Evolutionary conservation across 2,113 vertebrate genomes (phyloP).

Genomic region (Microtus pennsylvanicus): DNA sequence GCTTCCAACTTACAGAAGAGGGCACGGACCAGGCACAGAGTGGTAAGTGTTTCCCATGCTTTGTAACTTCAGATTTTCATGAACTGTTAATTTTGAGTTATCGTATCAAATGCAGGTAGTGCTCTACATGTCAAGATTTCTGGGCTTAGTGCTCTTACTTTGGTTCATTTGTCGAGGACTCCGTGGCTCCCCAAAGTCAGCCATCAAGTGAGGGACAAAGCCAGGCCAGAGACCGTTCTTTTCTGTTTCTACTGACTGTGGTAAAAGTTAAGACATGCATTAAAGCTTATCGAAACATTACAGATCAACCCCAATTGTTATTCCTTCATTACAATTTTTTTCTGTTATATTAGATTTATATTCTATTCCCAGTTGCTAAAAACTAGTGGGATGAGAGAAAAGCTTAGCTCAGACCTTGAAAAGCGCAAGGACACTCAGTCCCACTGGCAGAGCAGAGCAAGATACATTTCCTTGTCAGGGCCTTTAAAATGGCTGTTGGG

Average conservation of each 20-base stretch:
- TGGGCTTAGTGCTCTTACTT: neutral
- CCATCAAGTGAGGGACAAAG: neutral
- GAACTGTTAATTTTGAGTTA: neutral
- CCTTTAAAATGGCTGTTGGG: neutral
- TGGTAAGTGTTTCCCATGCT: neutral
- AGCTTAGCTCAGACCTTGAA: neutral
- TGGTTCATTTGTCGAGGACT: neutral
- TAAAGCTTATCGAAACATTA: neutral
- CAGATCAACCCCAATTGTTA: neutral
- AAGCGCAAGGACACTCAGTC: neutral
- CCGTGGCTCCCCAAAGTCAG: neutral
- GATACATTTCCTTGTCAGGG: neutral
- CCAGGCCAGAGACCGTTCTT: neutral
- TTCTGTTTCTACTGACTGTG: neutral
- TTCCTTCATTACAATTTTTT: neutral
- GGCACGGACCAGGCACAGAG: neutral
- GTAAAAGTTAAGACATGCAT: neutral
- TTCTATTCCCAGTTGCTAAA: neutral
- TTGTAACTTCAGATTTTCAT: neutral
- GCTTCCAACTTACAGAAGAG: neutral
- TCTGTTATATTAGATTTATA: neutral
- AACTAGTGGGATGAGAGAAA: neutral
- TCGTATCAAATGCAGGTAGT: neutral
- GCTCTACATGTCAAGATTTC: conserved; percentile 21
- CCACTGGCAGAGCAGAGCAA: neutral